Conservation (phyloP, 2,888 invertebrate species). For the Meiosimyza decipiens region DNA sequence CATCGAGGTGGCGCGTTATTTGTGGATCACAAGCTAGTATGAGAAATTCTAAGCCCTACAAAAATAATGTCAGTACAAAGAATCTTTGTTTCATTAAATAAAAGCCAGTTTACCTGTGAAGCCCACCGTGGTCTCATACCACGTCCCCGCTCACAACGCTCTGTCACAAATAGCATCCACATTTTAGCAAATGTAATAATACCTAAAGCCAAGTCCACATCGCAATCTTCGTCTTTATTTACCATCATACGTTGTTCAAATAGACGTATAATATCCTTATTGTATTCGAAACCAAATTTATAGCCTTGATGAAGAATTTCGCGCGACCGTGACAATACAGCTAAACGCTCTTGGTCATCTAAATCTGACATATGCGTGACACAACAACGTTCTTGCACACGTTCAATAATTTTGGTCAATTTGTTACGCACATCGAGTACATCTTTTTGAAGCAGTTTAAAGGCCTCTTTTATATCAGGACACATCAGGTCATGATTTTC, state of each 20-base stretch:
- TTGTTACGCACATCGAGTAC: slow-evolving; percentile 64
- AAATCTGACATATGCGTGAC: slow-evolving; percentile 59
- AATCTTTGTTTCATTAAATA: too few species aligned
- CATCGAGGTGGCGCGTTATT: slow-evolving; percentile 80
- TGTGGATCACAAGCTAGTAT: slow-evolving; percentile 86
- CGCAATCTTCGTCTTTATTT: slow-evolving; percentile 61
- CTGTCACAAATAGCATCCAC: slow-evolving; percentile 91
- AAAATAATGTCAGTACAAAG: neutral
- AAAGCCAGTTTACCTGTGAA: slow-evolving; percentile 66
- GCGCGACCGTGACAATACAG: slow-evolving; percentile 74
- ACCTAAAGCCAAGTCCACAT: slow-evolving; percentile 69
- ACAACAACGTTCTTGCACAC: slow-evolving; percentile 62
- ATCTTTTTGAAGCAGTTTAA: slow-evolving; percentile 71
- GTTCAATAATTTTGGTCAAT: slow-evolving; percentile 65
- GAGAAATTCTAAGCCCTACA: slow-evolving; percentile 84
- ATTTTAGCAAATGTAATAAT: slow-evolving; percentile 79
- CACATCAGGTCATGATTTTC: slow-evolving; percentile 68
- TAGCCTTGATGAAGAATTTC: slow-evolving; percentile 88
- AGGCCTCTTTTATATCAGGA: slow-evolving; percentile 73
- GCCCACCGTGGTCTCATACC: slow-evolving; percentile 90
- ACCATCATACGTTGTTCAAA: slow-evolving; percentile 67
- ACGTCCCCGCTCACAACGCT: slow-evolving; percentile 84
- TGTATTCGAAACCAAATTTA: slow-evolving; percentile 86
- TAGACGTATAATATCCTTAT: slow-evolving; percentile 70
- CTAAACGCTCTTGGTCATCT: slow-evolving; percentile 68